phyloP scores from a whole-genome alignment of 2,797 vertebrate genomes.

The Eupleurogrammus muticus region DNA sequence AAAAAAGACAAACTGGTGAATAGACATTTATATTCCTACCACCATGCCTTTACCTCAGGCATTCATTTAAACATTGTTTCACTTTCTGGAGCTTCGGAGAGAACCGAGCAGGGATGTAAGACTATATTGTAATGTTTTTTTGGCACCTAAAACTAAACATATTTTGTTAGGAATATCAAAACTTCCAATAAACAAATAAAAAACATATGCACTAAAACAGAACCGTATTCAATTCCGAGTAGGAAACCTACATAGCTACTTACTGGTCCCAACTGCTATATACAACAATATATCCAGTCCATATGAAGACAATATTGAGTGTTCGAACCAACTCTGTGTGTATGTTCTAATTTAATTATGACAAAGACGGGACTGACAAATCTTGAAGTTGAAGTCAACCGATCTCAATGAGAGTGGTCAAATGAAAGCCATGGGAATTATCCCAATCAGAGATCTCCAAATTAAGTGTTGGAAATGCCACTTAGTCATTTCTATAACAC shows the following conservation, averaged over 20 bases:
- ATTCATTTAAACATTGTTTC: neutral
- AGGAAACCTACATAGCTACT: neutral
- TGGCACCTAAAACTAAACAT: no score
- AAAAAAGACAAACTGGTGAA: neutral
- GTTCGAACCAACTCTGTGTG: neutral
- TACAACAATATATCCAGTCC: neutral
- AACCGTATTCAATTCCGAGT: neutral
- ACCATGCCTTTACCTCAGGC: neutral
- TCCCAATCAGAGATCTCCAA: conserved; percentile 38
- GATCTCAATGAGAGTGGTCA: conserved; percentile 13
- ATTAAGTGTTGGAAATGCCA: conserved; percentile 41
- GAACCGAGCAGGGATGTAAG: no score
- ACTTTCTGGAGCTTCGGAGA: no score
- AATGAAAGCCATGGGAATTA: conserved; percentile 37
- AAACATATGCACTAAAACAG: neutral
- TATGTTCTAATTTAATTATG: neutral
- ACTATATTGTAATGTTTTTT: no score
- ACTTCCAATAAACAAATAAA: no score
- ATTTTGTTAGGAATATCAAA: no score
- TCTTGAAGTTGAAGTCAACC: conserved; percentile 16
- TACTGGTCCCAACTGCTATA: neutral
- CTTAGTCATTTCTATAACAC: conserved; percentile 61
- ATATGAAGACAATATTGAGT: neutral
- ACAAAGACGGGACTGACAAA: conserved; percentile 5
- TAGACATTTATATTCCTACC: neutral